These are phyloP conservation scores for Isichthys henryi DNA, from an alignment of 2,113 vertebrate genomes.

Conservation along the genomic window DNA sequence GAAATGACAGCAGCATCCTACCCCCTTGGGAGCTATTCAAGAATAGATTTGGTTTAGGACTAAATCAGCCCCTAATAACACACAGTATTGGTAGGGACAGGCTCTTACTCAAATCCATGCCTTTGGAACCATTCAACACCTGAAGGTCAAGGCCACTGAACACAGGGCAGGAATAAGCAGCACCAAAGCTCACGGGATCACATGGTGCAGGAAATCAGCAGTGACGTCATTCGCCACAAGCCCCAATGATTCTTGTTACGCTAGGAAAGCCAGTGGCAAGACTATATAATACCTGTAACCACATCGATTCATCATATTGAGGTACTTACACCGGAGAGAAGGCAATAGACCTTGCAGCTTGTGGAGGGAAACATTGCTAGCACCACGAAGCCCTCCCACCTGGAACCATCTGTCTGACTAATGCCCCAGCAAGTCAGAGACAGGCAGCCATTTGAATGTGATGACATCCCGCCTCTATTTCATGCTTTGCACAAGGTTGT, in stretches of 20 bases:
- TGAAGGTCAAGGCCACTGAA: background rate
- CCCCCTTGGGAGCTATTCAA: background rate
- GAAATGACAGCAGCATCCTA: background rate
- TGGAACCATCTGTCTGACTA: background rate
- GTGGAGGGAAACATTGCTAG: background rate
- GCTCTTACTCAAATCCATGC: background rate
- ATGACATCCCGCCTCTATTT: background rate
- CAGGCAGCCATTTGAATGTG: background rate
- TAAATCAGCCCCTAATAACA: background rate
- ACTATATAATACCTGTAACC: background rate
- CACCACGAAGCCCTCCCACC: background rate
- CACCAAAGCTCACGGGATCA: background rate
- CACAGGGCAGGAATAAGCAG: background rate
- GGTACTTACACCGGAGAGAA: background rate
- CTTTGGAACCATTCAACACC: background rate
- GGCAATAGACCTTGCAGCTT: background rate
- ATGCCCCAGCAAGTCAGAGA: background rate
- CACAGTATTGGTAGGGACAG: background rate
- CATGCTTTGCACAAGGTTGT: background rate
- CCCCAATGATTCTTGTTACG: background rate
- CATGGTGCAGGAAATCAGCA: background rate
- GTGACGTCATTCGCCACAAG: background rate
- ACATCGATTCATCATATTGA: background rate
- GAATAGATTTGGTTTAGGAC: background rate
- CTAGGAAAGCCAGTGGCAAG: background rate